Conservation (phyloP, 2,797 vertebrate species). For the Hydrocynus forskahlii region DNA sequence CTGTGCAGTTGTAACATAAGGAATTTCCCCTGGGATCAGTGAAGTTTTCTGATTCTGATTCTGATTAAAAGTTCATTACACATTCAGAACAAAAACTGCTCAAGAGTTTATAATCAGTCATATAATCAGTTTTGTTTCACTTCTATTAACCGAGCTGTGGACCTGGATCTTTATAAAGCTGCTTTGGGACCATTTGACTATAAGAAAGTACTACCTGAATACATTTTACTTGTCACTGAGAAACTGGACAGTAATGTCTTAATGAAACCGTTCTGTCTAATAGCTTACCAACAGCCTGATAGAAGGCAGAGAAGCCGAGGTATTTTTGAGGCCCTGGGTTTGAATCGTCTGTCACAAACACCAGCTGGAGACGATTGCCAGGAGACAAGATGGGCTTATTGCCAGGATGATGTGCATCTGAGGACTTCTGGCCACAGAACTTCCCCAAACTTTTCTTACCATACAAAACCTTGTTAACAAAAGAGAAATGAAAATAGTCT, state of each 20-base stretch:
- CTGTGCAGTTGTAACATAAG: too few relatives aligned
- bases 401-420: slow-evolving; percentile 72
- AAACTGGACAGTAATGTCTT: not conserved
- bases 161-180: not conserved
- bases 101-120: not conserved
- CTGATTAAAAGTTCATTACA: not conserved
- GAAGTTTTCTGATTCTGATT: too few relatives aligned
- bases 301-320: slow-evolving; percentile 57
- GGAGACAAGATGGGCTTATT: slow-evolving; percentile 71
- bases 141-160: too few relatives aligned
- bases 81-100: not conserved
- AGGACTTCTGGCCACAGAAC: slow-evolving; percentile 77
- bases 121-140: too few relatives aligned
- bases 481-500: not conserved
- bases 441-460: slow-evolving; percentile 68
- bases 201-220: not conserved
- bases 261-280: not conserved
- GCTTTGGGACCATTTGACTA: not conserved
- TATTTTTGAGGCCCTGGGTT: slow-evolving; percentile 38
- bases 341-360: slow-evolving; percentile 55
- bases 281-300: slow-evolving; percentile 58
- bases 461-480: slow-evolving; percentile 67
- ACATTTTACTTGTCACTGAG: not conserved
- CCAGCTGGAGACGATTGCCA: slow-evolving; percentile 69
- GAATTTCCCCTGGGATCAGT: too few relatives aligned